A percentile compares a stretch with the other conserved stretches of the same genome.
Evolutionary conservation across 2,113 vertebrate species (phyloP).

Genomic region (Erythrocebus patas): DNA sequence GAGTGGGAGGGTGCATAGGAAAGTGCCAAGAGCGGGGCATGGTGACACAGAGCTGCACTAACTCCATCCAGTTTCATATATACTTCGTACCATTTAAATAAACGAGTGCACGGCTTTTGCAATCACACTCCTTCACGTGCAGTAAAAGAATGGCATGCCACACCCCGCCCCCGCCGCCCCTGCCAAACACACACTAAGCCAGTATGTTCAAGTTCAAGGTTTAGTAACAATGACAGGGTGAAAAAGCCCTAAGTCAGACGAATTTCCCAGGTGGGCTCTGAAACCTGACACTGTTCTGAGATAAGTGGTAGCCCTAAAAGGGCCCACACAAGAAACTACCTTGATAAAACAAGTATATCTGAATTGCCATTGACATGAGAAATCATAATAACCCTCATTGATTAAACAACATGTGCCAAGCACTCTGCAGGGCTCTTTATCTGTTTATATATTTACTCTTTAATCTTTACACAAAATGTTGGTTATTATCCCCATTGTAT

Average conservation of each 20-base stretch:
- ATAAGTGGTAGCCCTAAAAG: background rate
- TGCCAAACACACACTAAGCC: background rate
- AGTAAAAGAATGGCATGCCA: background rate
- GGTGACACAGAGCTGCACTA: background rate
- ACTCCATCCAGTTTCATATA: background rate
- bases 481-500: background rate
- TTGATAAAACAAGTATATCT: background rate
- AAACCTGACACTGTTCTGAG: background rate
- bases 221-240: background rate
- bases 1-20: background rate
- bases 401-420: background rate
- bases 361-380: background rate
- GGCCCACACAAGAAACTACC: background rate
- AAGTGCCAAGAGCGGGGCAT: background rate
- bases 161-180: accelerated
- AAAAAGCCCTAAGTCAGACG: background rate
- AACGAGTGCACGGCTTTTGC: accelerated
- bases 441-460: background rate
- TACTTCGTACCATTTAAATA: background rate
- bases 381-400: background rate
- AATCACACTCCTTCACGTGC: background rate
- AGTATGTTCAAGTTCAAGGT: background rate
- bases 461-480: background rate
- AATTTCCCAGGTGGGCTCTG: background rate
- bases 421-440: background rate